Evolutionary conservation across 2,113 vertebrate species (phyloP), one percentile per base, ranked within the genome.

Genomic region (Oryzias celebensis): DNA sequence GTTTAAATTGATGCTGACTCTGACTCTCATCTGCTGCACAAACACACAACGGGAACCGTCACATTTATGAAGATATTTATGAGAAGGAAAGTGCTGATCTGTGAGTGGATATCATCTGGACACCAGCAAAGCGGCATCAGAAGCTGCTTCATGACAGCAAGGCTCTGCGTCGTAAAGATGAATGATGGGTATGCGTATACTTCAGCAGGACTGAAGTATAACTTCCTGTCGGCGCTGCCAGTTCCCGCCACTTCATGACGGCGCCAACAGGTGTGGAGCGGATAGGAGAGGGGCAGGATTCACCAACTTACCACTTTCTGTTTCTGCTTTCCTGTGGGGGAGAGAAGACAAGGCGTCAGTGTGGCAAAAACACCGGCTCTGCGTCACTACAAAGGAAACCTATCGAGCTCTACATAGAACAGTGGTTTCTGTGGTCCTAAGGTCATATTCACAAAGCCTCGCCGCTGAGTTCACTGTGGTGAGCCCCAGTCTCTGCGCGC

Each of bases 271-370:
- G 64, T 75, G 50, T 62, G 52, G 20, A 52, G 64, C 31, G 48
- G 48, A 82, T 79, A 73, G 56, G 18, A 6, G 49, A 61, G 75
- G 73, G 66, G 61, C 62, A 57, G 15, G 51, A 73, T 70, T 80
- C 74, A 86, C 82, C 79, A 64, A 98, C 96, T 98, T 91, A 98
- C 96, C 95, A 98, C 95, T 96, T 98, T 98, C 82, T 98, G 96
- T 91, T 98, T 98, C 95, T 98, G 96, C 89, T 98, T 98, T 85
- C 96, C 96, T 98, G 92, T 83, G 91, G 90, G 84, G 92, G 85
- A 87, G 85, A 85, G 81, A 88, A 85, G 71, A 87, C 73, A 84
- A 72, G 36, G 8, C 43, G 62, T 84, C 17, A 78, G 62, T 14
- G 68, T 58, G 78, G 91, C 84, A 91, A 83, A 77, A 62, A 55